These are phyloP conservation scores for Ceratosolen fusciceps DNA, from an alignment of 1,140 invertebrate genomes.

Conservation along the genomic window DNA sequence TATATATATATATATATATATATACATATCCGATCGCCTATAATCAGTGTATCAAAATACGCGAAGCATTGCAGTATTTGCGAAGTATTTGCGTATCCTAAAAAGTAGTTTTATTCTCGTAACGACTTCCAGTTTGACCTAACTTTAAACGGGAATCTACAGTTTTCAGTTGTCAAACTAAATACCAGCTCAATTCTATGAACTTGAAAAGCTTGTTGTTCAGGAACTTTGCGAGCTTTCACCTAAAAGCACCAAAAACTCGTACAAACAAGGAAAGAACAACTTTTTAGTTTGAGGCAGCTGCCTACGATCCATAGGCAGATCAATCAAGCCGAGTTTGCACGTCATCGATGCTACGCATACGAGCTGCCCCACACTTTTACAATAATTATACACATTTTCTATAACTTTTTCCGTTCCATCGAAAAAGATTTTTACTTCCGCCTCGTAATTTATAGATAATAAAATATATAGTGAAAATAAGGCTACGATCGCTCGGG, in stretches of 20 bases:
- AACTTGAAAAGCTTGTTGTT: slow-evolving; percentile 52
- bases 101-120: slow-evolving; percentile 39
- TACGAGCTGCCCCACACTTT: neutral
- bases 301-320: slow-evolving; percentile 17
- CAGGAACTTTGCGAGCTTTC: slow-evolving; percentile 31
- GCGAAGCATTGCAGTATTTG: slow-evolving; percentile 33
- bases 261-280: slow-evolving; percentile 47
- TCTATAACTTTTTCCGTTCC: too few species aligned
- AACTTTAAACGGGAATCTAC: slow-evolving; percentile 49
- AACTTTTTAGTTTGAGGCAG: slow-evolving; percentile 47
- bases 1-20: too few species aligned
- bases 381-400: slow-evolving; percentile 1
- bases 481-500: too few species aligned
- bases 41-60: slow-evolving; percentile 11
- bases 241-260: slow-evolving; percentile 50
- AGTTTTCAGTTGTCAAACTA: slow-evolving; percentile 51
- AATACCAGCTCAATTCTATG: slow-evolving; percentile 50
- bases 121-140: slow-evolving; percentile 47
- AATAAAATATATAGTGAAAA: too few species aligned
- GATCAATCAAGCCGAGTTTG: slow-evolving; percentile 40
- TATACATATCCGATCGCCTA: too few species aligned
- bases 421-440: too few species aligned
- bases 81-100: slow-evolving; percentile 32
- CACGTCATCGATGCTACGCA: neutral
- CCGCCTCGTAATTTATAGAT: too few species aligned